Conservation (phyloP, 2,888 invertebrate genomes). For the Stramonita haemastoma region DNA sequence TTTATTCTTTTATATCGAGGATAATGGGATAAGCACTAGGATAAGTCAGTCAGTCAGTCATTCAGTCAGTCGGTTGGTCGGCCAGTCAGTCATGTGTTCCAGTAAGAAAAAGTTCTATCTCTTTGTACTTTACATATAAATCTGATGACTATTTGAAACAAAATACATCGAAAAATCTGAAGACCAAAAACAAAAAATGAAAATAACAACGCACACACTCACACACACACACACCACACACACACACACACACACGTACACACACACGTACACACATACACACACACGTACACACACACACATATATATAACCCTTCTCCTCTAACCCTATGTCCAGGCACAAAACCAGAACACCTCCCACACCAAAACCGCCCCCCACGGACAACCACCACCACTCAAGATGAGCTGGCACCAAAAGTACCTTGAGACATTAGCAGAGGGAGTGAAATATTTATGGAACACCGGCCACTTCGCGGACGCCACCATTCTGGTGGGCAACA, state of each 20-base stretch:
- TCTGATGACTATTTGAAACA: too few species aligned
- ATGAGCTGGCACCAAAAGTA: conserved; percentile 54
- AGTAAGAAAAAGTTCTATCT: too few species aligned
- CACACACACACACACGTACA: background rate
- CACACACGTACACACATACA: background rate
- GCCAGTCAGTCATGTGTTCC: too few species aligned
- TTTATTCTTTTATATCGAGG: too few species aligned
- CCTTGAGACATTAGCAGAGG: conserved; percentile 59
- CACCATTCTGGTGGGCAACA: conserved; percentile 65
- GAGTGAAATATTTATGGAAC: conserved; percentile 60
- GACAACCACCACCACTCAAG: conserved; percentile 4
- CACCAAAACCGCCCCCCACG: background rate
- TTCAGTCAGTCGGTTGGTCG: too few species aligned
- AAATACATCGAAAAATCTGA: too few species aligned
- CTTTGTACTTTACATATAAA: too few species aligned
- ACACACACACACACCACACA: background rate
- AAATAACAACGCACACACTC: too few species aligned
- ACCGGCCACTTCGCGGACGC: conserved; percentile 68
- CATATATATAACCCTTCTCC: background rate
- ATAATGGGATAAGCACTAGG: too few species aligned
- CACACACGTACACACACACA: background rate
- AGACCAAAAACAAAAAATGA: too few species aligned
- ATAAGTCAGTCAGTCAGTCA: too few species aligned
- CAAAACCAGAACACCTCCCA: background rate
- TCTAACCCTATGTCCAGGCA: background rate